Percentiles rank a stretch among this genome's conserved stretches.
phyloP scores from a whole-genome alignment of 2,113 vertebrate genomes.

The Silurus asotus region DNA sequence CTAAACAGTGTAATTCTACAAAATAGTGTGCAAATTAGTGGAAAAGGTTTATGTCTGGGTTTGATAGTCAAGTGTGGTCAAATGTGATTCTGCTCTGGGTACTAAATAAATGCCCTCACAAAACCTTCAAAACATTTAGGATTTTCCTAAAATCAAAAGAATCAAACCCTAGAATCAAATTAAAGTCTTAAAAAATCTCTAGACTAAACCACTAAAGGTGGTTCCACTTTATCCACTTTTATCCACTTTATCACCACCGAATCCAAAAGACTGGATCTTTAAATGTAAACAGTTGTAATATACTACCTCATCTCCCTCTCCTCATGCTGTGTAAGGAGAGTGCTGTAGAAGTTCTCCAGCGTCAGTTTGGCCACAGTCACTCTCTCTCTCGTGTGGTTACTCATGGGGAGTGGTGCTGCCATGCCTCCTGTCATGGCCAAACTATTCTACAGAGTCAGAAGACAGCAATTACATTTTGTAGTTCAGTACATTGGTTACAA shows the following conservation, averaged over 20 bases:
- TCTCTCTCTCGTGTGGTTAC: constrained; percentile 96
- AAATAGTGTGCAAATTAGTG: no score
- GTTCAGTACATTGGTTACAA: background rate
- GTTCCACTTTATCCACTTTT: background rate
- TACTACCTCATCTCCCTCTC: constrained; percentile 93
- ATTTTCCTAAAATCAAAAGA: background rate
- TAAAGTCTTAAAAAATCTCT: background rate
- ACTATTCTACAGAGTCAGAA: constrained; percentile 75
- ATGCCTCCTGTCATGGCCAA: constrained; percentile 96
- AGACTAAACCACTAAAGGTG: background rate
- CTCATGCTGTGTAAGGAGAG: constrained; percentile 94
- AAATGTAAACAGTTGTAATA: background rate
- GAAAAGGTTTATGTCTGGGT: no score
- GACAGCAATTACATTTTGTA: constrained; percentile 39
- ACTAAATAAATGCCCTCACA: background rate
- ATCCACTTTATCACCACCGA: background rate
- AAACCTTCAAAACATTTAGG: background rate
- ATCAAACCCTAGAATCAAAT: background rate
- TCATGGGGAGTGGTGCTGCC: constrained; percentile 90
- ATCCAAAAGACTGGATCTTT: background rate
- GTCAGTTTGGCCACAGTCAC: constrained; percentile 98
- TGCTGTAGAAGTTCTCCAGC: constrained; percentile 98
- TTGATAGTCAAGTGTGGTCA: background rate
- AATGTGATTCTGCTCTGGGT: background rate
- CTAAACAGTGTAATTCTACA: no score